Base-by-base conservation (phyloP, 2,888 invertebrate species). In the Mythimna pallens region DNA sequence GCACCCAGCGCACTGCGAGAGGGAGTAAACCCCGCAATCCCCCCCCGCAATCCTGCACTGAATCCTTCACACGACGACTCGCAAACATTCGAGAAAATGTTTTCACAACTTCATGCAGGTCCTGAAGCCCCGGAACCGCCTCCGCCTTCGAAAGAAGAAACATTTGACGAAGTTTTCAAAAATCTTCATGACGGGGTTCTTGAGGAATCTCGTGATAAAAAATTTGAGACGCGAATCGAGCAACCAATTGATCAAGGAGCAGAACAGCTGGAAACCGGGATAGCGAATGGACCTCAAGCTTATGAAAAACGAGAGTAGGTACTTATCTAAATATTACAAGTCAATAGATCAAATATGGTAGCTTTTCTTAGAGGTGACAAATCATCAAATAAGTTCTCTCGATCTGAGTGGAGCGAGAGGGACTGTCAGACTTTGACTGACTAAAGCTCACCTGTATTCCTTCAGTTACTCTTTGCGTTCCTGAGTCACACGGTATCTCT, bases 161-260 rank as follows among this genome's bases (percentile, higher is more conserved):
- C 81, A 50, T 81, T 81, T 61, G 78, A 81, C 2, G 82, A 81
- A 25, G n/a, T 81, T 5, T 81, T 78, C 62, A 81, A 30, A 47
- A 66, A 65, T 40, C 59, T 78, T 22, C 78, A 81, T 40, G 70
- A 72, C 2, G 70, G 40, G 12, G 6, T 47, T 7, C 0, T 10
- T 59, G 69, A 78, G 6, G 25, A 54, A 52, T 20, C 81, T 12
- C 67, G 62, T 22, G 62, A 65, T 17, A 55, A 52, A 72, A 64
- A 54, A 20, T n/a, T 54, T 47, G 63, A 30, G 17, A 1, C 22
- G 8, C 59, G 17, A 43, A 58, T 55, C 14, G 47, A 63, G 6
- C 59, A 68, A 65, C 14, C 65, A 3, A 40, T 63, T 55, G 52
- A 59, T 34, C 65, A 59, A 55, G 10, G 40, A n/a, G 8, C 25